Conservation (phyloP, 2,113 vertebrate genomes). For the Psammodynastes pulverulentus region DNA sequence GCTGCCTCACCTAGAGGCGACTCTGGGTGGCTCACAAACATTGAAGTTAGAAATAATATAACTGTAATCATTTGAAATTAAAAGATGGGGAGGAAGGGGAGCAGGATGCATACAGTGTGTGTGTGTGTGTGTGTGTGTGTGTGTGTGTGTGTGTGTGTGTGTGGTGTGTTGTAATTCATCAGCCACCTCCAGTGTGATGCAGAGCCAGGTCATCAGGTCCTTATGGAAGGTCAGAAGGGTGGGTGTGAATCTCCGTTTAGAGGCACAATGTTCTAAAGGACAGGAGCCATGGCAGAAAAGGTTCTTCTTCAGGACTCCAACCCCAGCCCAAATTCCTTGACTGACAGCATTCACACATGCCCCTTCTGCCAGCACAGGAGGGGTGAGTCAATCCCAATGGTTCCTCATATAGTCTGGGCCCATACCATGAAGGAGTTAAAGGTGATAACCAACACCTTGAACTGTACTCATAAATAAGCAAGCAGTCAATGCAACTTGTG, state of each 20-base stretch:
- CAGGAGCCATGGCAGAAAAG: neutral
- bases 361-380: neutral
- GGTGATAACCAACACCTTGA: neutral
- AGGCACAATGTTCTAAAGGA: neutral
- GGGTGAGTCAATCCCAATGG: neutral
- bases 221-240: neutral
- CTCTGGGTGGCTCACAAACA: neutral
- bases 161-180: neutral
- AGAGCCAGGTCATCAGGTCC: neutral
- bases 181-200: neutral
- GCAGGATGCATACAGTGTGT: neutral
- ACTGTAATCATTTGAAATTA: neutral
- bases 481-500: neutral
- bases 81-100: neutral
- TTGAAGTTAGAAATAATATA: neutral
- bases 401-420: neutral
- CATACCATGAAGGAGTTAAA: neutral
- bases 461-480: neutral
- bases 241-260: neutral
- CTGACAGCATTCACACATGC: neutral
- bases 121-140: too few species aligned
- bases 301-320: neutral
- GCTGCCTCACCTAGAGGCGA: neutral
- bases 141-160: too few species aligned
- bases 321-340: neutral